Conservation (phyloP, 1,140 invertebrate genomes). For the Philotrypesis tridentata region DNA sequence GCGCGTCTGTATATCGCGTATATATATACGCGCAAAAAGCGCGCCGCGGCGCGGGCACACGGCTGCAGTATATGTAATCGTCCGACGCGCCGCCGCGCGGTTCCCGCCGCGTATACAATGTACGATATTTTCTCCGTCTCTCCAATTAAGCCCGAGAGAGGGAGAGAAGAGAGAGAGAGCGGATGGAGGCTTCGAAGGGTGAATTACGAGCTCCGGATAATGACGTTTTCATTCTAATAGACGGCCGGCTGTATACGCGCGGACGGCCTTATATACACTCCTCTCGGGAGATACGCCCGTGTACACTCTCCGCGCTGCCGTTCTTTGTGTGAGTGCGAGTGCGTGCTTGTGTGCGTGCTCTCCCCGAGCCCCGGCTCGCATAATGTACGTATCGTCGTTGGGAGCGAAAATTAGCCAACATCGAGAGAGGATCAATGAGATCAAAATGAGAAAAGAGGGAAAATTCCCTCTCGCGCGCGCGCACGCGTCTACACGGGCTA, state of each 20-base stretch:
- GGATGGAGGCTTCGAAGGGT: slow-evolving; percentile 41
- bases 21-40: not conserved
- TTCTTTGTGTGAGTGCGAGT: too few species aligned
- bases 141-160: slow-evolving; percentile 1
- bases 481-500: not conserved
- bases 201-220: slow-evolving; percentile 59
- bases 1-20: too few species aligned
- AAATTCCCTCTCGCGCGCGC: not conserved
- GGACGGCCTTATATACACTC: too few species aligned
- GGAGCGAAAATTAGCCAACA: not conserved
- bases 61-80: too few species aligned
- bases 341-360: too few species aligned
- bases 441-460: not conserved
- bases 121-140: not conserved
- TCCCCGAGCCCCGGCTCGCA: too few species aligned
- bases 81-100: too few species aligned
- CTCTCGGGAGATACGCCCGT: too few species aligned
- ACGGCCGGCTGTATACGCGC: slow-evolving; percentile 50
- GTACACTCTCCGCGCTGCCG: too few species aligned
- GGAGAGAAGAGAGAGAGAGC: too few species aligned
- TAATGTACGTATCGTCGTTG: too few species aligned
- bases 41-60: too few species aligned
- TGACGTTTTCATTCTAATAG: slow-evolving; percentile 65
- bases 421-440: not conserved
- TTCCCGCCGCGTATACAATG: slow-evolving; percentile 1